Evolutionary conservation across 2,113 vertebrate species (phyloP).

Genomic region (Coreoperca whiteheadi): DNA sequence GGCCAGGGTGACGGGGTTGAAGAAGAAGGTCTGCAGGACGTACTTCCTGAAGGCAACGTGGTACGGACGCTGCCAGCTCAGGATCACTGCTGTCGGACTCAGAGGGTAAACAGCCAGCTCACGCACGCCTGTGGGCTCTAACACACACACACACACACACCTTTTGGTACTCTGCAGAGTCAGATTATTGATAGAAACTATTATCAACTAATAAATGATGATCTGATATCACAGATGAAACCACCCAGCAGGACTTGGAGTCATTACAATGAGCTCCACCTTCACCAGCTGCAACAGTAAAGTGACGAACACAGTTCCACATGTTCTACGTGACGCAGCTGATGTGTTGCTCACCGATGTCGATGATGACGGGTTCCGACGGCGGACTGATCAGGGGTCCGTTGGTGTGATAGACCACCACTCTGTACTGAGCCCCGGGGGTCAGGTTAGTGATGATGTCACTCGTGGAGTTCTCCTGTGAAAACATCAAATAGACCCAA

Average conservation of each 20-base stretch:
- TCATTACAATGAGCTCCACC: too few relatives aligned
- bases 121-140: slow-evolving; percentile 93
- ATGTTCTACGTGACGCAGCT: too few relatives aligned
- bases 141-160: slow-evolving; percentile 31
- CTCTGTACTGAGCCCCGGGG: slow-evolving; percentile 94
- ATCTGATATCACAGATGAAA: too few relatives aligned
- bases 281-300: too few relatives aligned
- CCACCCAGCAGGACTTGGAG: too few relatives aligned
- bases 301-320: too few relatives aligned
- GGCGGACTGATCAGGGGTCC: slow-evolving; percentile 92
- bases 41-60: slow-evolving; percentile 95
- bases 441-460: slow-evolving; percentile 91
- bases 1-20: slow-evolving; percentile 91
- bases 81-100: slow-evolving; percentile 91
- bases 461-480: slow-evolving; percentile 93
- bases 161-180: too few relatives aligned
- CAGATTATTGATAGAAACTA: too few relatives aligned
- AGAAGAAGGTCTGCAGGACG: slow-evolving; percentile 95
- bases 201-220: too few relatives aligned
- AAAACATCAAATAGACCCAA: neutral
- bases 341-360: slow-evolving; percentile 86
- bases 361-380: slow-evolving; percentile 93
- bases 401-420: slow-evolving; percentile 91
- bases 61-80: slow-evolving; percentile 95
- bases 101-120: slow-evolving; percentile 92